Percentiles rank a stretch among this genome's conserved stretches.
phyloP scores from a whole-genome alignment of 2,113 vertebrate species.

The Terrapene triunguis region DNA sequence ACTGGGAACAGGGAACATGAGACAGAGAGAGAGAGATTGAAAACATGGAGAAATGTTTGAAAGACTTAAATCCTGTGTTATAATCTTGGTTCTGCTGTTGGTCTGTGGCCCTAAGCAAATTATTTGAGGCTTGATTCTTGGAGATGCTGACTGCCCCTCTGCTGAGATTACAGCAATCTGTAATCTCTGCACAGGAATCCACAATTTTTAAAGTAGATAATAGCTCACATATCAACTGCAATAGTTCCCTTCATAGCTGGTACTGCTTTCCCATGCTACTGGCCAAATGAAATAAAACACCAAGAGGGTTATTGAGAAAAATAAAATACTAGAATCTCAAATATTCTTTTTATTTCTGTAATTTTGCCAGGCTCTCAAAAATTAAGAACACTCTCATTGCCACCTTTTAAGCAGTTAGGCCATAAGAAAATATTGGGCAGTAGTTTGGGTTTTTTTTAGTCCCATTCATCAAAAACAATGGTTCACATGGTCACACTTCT shows the following conservation, averaged over 20 bases:
- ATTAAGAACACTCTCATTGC: neutral
- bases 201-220: constrained; percentile 8
- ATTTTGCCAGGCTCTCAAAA: neutral
- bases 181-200: neutral
- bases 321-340: neutral
- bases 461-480: neutral
- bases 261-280: constrained; percentile 56
- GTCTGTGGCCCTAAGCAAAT: neutral
- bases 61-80: neutral
- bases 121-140: neutral
- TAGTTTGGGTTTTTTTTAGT: neutral
- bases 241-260: constrained; percentile 51
- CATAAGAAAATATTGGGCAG: neutral
- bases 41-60: neutral
- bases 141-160: neutral
- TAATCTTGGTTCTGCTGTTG: neutral
- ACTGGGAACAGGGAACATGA: neutral
- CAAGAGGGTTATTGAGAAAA: constrained; percentile 23
- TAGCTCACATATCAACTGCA: constrained; percentile 5
- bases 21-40: neutral
- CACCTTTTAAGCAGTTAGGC: neutral
- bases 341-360: neutral
- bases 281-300: constrained; percentile 71
- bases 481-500: neutral
- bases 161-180: neutral